Evolutionary conservation across 2,797 vertebrate species (phyloP).

Genomic region (Muraenolepis orangiensis): DNA sequence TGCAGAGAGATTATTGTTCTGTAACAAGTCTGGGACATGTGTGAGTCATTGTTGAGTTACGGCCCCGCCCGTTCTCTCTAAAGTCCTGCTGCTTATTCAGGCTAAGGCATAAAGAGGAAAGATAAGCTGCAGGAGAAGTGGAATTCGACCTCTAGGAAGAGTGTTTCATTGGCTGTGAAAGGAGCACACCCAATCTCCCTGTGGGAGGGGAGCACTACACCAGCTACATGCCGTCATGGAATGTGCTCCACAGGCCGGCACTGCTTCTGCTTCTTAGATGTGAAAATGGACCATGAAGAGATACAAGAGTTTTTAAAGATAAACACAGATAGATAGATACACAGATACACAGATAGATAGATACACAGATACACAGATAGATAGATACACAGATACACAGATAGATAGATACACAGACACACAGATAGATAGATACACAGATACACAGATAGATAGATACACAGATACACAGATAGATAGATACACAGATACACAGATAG

Average conservation of each 20-base stretch:
- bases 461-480: background rate
- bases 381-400: background rate
- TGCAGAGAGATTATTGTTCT: conserved; percentile 8
- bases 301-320: too few species aligned
- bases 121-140: conserved; percentile 20
- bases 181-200: background rate
- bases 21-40: conserved; percentile 16
- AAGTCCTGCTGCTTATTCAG: background rate
- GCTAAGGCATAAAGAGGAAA: conserved; percentile 6
- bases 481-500: background rate
- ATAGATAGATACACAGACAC: background rate
- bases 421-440: background rate
- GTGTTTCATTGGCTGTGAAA: background rate
- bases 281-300: too few species aligned
- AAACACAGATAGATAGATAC: background rate
- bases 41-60: conserved; percentile 49
- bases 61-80: conserved; percentile 27
- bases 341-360: background rate
- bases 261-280: background rate
- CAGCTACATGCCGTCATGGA: too few species aligned
- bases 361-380: background rate
- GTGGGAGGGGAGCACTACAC: too few species aligned
- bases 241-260: too few species aligned
- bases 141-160: background rate
- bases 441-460: too few species aligned